These are phyloP conservation scores for Clivina fossor DNA, from an alignment of 2,888 invertebrate species.

Conservation along the genomic window DNA sequence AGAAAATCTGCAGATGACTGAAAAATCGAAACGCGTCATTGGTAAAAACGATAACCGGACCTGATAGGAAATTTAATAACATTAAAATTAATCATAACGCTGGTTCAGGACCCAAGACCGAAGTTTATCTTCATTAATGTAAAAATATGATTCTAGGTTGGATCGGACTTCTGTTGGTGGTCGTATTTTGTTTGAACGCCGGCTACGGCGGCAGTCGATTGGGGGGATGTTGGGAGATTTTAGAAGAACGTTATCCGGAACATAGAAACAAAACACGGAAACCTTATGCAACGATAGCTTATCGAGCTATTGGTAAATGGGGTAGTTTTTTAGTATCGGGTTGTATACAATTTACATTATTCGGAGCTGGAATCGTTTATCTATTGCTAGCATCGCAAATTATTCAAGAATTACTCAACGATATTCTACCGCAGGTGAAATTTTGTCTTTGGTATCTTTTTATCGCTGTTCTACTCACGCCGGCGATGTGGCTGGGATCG, in stretches of 20 bases:
- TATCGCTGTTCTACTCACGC: slow-evolving; percentile 61
- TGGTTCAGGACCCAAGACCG: too few relatives aligned
- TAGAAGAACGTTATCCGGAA: slow-evolving; percentile 66
- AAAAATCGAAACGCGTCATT: too few relatives aligned
- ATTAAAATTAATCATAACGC: too few relatives aligned
- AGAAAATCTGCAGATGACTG: too few relatives aligned
- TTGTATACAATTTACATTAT: slow-evolving; percentile 65
- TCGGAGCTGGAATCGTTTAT: slow-evolving; percentile 69
- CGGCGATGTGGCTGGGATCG: slow-evolving; percentile 66
- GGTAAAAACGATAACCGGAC: too few relatives aligned
- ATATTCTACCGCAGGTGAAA: slow-evolving; percentile 56
- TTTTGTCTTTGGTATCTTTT: slow-evolving; percentile 67
- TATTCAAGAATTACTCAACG: slow-evolving; percentile 59
- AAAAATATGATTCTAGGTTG: slow-evolving; percentile 58
- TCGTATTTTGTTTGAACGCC: slow-evolving; percentile 62
- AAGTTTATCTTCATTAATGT: background rate
- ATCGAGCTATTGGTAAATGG: slow-evolving; percentile 61
- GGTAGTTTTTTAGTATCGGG: slow-evolving; percentile 64
- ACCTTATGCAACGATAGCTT: slow-evolving; percentile 70
- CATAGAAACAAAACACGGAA: slow-evolving; percentile 62
- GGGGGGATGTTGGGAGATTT: slow-evolving; percentile 69
- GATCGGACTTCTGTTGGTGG: slow-evolving; percentile 63
- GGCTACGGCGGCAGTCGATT: slow-evolving; percentile 68
- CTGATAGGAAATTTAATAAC: too few relatives aligned
- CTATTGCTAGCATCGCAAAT: slow-evolving; percentile 67